Evolutionary conservation across 2,888 invertebrate genomes (phyloP).

Genomic region (Hirtodrosophila alboralis): DNA sequence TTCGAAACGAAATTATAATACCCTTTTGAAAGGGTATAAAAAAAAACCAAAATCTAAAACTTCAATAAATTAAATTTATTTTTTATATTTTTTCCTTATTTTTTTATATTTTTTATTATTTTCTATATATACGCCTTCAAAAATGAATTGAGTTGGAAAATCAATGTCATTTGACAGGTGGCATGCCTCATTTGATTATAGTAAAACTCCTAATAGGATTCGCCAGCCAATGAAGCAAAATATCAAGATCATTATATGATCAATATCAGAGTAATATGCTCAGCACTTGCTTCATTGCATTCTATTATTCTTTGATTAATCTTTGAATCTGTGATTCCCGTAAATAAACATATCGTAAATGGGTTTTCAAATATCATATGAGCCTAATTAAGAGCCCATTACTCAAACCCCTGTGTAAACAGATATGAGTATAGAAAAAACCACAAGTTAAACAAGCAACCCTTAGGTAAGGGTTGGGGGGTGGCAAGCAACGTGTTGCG

Average conservation of each 20-base stretch:
- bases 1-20: too few relatives aligned
- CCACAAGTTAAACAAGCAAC: slow-evolving; percentile 68
- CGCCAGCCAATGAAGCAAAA: slow-evolving; percentile 40
- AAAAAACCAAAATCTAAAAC: too few relatives aligned
- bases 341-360: slow-evolving; percentile 45
- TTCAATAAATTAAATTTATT: too few relatives aligned
- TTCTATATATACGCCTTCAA: too few relatives aligned
- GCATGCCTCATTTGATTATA: background rate
- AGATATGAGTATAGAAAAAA: slow-evolving; percentile 57
- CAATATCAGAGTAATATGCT: slow-evolving; percentile 9
- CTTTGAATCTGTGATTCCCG: slow-evolving; percentile 18
- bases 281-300: slow-evolving; percentile 32
- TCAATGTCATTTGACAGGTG: background rate
- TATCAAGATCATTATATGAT: slow-evolving; percentile 14
- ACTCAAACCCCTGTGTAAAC: slow-evolving; percentile 71
- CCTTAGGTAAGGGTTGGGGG: slow-evolving; percentile 41
- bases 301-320: slow-evolving; percentile 29
- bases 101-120: too few relatives aligned
- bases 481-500: slow-evolving; percentile 36
- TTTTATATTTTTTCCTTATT: too few relatives aligned
- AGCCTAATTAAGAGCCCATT: slow-evolving; percentile 81
- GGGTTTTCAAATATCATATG: slow-evolving; percentile 63
- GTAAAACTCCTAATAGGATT: slow-evolving; percentile 4
- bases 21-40: too few relatives aligned
- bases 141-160: background rate